These are phyloP conservation scores for Progne subis DNA, from an alignment of 2,113 vertebrate genomes.

Conservation along the genomic window DNA sequence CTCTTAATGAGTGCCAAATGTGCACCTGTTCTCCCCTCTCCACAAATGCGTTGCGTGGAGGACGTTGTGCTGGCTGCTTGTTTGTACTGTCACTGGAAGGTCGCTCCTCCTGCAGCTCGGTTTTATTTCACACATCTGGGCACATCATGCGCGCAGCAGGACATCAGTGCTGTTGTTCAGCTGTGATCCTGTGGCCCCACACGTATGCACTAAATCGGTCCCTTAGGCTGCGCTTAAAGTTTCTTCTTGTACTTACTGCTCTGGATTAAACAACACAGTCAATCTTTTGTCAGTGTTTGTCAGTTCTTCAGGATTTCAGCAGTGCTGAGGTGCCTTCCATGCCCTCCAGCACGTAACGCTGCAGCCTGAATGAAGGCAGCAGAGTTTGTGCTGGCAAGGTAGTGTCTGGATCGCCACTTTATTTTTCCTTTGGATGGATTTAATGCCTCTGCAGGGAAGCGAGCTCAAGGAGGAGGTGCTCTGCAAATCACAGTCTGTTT, in stretches of 20 bases:
- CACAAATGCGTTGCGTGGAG: background rate
- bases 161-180: background rate
- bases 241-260: background rate
- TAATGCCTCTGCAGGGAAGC: background rate
- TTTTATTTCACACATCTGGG: background rate
- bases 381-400: background rate
- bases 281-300: background rate
- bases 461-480: background rate
- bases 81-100: background rate
- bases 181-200: background rate
- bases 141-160: background rate
- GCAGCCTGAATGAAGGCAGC: background rate
- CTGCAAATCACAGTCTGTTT: background rate
- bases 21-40: background rate
- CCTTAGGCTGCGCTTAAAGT: background rate
- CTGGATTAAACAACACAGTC: background rate
- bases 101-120: background rate
- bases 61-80: background rate
- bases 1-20: constrained; percentile 26
- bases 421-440: background rate
- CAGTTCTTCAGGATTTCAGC: background rate
- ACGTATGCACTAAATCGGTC: background rate
- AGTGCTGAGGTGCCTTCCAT: background rate
- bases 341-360: background rate
- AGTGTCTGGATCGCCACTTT: background rate